Evolutionary conservation across 2,888 invertebrate species (phyloP), one percentile per base, ranked within the genome.

Genomic region (Molanna angustata): DNA sequence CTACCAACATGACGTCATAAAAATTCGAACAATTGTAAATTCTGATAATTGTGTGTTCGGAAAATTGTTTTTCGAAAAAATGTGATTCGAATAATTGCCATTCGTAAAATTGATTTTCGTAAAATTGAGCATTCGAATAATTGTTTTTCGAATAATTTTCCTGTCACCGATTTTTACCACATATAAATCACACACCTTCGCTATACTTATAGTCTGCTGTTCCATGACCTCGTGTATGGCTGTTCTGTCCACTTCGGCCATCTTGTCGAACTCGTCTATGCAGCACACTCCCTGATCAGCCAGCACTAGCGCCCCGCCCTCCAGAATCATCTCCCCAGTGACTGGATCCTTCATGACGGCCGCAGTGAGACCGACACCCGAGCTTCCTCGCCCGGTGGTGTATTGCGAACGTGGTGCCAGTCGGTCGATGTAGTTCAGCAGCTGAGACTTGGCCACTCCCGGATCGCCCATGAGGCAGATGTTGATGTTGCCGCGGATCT

Each of bases 181-280:
- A n/a, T n/a, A n/a, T n/a, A n/a, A n/a, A n/a, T n/a, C n/a, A n/a
- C n/a, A 17, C 64, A 88, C 88, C 82, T 99, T 99, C 13, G 99
- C 98, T 64, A 99, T 98, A 50, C 96, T 96, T 61, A 99, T 97
- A 11, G 99, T 99, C 76, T 99, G 99, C 66, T 99, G 99, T 74
- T 99, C 99, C 95, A 95, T 95, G 33, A 96, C 96, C 77, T 97
- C 96, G 70, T 97, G 96, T 62, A 97, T 95, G 49, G 96, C 93
- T 0, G 94, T 94, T 65, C 96, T 83, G 73, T 99, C 98, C 35
- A 75, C 72, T 61, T 99, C 98, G 43, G 94, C 91, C 98, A 99
- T 97, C 77, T 99, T 99, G 76, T 99, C 99, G 71, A 99, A 99
- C 77, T 99, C 99, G 70, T 99, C 99, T 69, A 99, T 99, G 72